Base-by-base conservation (phyloP, 1,140 invertebrate genomes). In the Leptinotarsa texana region DNA sequence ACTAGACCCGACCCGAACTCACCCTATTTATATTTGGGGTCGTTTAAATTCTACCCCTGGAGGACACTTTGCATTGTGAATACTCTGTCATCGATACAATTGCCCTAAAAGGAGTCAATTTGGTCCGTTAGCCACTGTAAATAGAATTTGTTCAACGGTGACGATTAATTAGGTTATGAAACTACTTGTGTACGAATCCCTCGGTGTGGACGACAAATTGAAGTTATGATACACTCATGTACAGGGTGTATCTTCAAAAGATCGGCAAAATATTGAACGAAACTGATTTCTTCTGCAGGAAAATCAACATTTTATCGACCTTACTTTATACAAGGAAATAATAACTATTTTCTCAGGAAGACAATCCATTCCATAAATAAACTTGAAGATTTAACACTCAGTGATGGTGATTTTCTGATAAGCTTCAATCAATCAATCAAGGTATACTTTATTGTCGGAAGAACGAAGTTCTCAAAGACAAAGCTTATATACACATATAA, bases 61-160 rank as follows among this genome's bases (percentile, higher is more conserved):
- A 74, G 73, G 66, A 74, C 66, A 69, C 66, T 74, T 73, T 65
- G 63, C 73, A 74, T 74, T 74, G 73, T 74, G 73, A 24, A 57
- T 51, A 51, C 73, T 51, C 65, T 74, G 73, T 74, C 73, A 74
- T 74, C 73, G 73, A 74, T 74, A 74, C 73, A 74, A 74, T 74
- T 74, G 73, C 65, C 42, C 49, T 49, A 61, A 69, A 69, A 74
- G 66, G 73, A 74, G 73, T 74, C 73, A 74, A 74, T 74, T 74
- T 65, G 73, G 47, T 57, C 63, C 63, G 73, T 61, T 68, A 57
- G 63, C 73, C 63, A 48, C 63, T 61, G 65, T 74, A 69, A 69
- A 74, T 74, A 69, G 62, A 74, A 74, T 74, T 74, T 73, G 71
- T 73, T 49, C 21, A 69, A 65, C 48, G 42, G 47, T 62, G 33